Conservation (phyloP, 2,888 invertebrate genomes). For the Antheraea assamensis region DNA sequence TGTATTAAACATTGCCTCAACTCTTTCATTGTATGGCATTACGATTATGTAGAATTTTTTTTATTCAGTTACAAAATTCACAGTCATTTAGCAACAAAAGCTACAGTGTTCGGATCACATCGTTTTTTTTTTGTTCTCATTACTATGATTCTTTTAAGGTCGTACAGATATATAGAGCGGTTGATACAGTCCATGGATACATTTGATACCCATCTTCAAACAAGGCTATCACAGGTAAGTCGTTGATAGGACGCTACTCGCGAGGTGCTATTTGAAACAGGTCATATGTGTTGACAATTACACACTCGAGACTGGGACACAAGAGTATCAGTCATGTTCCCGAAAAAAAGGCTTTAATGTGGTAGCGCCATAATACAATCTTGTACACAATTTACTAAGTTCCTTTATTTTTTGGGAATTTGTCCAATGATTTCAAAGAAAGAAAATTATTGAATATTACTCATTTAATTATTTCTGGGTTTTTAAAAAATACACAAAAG, state of each 20-base stretch:
- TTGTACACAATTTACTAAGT: neutral
- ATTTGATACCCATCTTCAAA: neutral
- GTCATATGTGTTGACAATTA: too few relatives aligned
- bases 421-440: neutral
- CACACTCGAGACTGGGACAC: neutral
- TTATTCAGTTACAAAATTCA: neutral
- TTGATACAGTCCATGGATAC: neutral
- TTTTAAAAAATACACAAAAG: neutral
- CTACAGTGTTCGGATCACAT: neutral
- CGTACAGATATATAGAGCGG: too few relatives aligned
- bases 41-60: neutral
- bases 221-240: neutral
- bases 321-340: neutral
- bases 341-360: neutral
- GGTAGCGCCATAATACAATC: neutral
- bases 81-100: neutral
- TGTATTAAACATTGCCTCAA: neutral
- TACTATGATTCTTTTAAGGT: too few relatives aligned
- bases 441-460: neutral
- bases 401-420: neutral
- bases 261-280: neutral
- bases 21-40: neutral
- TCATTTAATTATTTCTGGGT: neutral
- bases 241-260: neutral
- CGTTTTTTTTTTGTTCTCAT: neutral